Evolutionary conservation across 2,797 vertebrate genomes (phyloP).

Genomic region (Acanthis flammea): DNA sequence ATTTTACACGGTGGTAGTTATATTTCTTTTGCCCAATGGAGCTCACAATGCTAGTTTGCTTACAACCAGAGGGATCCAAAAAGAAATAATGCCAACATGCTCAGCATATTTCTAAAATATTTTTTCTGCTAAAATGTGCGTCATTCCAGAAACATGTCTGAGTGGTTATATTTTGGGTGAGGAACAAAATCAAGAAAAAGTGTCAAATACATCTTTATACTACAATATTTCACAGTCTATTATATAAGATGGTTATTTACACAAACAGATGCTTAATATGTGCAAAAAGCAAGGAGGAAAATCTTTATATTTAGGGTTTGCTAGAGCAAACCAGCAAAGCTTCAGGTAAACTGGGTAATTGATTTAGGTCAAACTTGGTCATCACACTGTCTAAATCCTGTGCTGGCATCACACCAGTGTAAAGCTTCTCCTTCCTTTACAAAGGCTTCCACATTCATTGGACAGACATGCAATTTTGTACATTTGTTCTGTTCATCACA

Average conservation of each 20-base stretch:
- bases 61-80: constrained; percentile 42
- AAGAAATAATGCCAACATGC: constrained; percentile 49
- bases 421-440: not conserved
- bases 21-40: constrained; percentile 18
- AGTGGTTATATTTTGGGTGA: constrained; percentile 49
- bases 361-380: not conserved
- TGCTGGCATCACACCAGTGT: not conserved
- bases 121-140: constrained; percentile 38
- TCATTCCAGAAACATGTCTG: constrained; percentile 59
- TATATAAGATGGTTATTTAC: constrained; percentile 19
- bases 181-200: constrained; percentile 39
- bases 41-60: constrained; percentile 34
- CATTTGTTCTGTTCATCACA: not conserved
- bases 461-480: not conserved
- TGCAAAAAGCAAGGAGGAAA: not conserved
- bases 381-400: not conserved
- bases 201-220: constrained; percentile 19
- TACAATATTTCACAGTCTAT: not conserved
- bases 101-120: constrained; percentile 61
- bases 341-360: not conserved
- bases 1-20: not conserved
- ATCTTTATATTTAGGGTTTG: not conserved
- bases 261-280: not conserved
- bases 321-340: not conserved
- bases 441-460: not conserved